Conservation (phyloP, 2,888 invertebrate genomes). For the Eubasilissa splendida region DNA sequence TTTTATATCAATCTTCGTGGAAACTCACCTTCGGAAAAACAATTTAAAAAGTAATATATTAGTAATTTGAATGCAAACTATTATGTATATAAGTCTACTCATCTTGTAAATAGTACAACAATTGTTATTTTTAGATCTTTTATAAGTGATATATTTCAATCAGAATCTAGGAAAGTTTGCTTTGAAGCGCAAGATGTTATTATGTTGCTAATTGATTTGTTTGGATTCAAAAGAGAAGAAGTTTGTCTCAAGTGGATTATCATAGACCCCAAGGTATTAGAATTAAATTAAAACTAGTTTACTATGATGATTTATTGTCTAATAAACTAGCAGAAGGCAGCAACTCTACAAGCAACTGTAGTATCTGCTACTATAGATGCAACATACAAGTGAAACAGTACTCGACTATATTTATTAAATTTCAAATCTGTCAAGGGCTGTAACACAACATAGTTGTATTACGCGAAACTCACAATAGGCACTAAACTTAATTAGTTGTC, state of each 20-base stretch:
- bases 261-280: constrained; percentile 59
- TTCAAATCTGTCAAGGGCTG: no score
- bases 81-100: background rate
- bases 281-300: no score
- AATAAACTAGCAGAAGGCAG: no score
- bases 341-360: no score
- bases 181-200: constrained; percentile 66
- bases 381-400: no score
- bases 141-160: constrained; percentile 60
- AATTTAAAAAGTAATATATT: constrained; percentile 28
- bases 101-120: no score
- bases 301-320: no score
- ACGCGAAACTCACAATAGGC: no score
- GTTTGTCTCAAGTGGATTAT: constrained; percentile 60
- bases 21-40: constrained; percentile 31
- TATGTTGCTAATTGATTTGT: constrained; percentile 63
- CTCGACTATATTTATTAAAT: no score
- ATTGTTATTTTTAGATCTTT: constrained; percentile 52
- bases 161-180: constrained; percentile 63
- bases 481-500: no score
- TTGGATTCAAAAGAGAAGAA: constrained; percentile 61
- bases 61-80: background rate
- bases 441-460: no score
- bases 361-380: no score
- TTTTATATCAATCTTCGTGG: constrained; percentile 60